A percentile compares a stretch with the other conserved stretches of the same genome.
Evolutionary conservation across 1,140 invertebrate genomes (phyloP).

Genomic region (Papilio polyxenes): DNA sequence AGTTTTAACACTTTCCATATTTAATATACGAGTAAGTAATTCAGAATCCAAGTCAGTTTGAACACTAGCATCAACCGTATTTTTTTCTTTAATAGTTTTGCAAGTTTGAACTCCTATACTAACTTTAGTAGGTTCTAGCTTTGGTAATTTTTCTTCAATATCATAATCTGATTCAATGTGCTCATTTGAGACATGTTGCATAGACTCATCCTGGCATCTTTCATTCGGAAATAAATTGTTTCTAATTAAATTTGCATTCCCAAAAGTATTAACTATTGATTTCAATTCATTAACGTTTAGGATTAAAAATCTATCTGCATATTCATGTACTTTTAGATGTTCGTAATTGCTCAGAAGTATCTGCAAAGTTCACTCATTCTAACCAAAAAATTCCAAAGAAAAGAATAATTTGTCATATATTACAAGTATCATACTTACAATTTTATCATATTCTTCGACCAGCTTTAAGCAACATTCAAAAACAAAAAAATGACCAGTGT

Average conservation of each 20-base stretch:
- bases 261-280: neutral
- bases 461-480: neutral
- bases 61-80: neutral
- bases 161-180: neutral
- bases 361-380: neutral
- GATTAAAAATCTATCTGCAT: neutral
- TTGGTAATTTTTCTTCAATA: neutral
- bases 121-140: neutral
- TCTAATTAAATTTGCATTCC: neutral
- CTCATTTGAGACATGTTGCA: neutral
- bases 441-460: conserved; percentile 2
- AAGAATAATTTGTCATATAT: neutral
- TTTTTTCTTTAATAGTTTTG: neutral
- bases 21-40: conserved; percentile 4
- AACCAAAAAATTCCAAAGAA: neutral
- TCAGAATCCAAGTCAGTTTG: conserved; percentile 11
- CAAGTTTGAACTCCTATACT: neutral
- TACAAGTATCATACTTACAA: neutral
- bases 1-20: conserved; percentile 1
- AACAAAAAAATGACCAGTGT: neutral
- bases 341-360: conserved; percentile 10
- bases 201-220: neutral
- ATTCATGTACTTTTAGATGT: neutral
- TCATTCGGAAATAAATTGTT: neutral
- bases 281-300: neutral